These are phyloP conservation scores for Dendroctonus ponderosae DNA, from an alignment of 1,140 invertebrate species.

Conservation along the genomic window DNA sequence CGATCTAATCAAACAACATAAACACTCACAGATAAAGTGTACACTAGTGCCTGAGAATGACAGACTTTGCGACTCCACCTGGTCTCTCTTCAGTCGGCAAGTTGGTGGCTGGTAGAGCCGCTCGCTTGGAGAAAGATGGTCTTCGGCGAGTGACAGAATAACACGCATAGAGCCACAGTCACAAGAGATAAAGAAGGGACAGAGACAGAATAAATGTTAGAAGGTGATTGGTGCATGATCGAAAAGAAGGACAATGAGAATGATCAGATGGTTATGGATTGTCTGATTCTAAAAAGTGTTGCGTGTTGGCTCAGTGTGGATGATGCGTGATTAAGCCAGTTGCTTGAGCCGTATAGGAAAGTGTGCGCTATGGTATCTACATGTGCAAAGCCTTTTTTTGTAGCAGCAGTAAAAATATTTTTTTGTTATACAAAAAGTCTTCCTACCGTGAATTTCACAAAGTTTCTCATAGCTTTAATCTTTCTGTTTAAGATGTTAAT, in stretches of 20 bases:
- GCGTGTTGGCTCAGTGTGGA: neutral
- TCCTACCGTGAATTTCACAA: too few relatives aligned
- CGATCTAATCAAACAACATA: neutral
- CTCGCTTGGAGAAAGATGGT: conserved; percentile 43
- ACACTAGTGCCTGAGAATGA: conserved; percentile 33
- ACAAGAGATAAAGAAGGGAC: conserved; percentile 20
- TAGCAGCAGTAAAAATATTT: too few relatives aligned
- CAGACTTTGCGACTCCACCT: conserved; percentile 35
- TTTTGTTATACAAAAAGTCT: too few relatives aligned
- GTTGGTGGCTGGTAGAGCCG: conserved; percentile 35
- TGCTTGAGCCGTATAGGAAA: too few relatives aligned
- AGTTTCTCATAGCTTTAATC: too few relatives aligned
- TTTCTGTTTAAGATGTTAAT: too few relatives aligned
- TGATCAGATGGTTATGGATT: neutral
- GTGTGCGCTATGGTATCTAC: too few relatives aligned
- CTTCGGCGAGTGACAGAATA: conserved; percentile 29
- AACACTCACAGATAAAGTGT: conserved; percentile 19
- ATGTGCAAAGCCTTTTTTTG: too few relatives aligned
- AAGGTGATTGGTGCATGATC: conserved; percentile 1
- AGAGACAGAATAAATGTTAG: conserved; percentile 29
- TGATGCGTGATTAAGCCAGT: too few relatives aligned
- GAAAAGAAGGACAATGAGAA: neutral
- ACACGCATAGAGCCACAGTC: conserved; percentile 28
- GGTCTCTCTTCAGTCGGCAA: conserved; percentile 31
- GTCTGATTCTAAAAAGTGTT: neutral